Evolutionary conservation across 1,140 invertebrate species (phyloP).

Genomic region (Leucophenga varia): DNA sequence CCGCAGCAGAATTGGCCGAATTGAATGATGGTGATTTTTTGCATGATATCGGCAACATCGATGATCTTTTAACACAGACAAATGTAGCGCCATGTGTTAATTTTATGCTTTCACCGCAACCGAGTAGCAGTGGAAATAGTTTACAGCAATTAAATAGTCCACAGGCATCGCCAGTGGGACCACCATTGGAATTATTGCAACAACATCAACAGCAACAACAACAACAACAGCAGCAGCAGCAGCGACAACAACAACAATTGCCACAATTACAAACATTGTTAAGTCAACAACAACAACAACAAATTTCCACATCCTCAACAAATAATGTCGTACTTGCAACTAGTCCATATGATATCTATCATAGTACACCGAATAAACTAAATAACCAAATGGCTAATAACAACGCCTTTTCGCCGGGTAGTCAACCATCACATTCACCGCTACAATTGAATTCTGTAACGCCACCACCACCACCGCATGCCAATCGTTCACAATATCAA

Average conservation of each 20-base stretch:
- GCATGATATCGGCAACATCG: constrained; percentile 77
- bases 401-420: constrained; percentile 58
- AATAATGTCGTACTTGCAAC: no score
- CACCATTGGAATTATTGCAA: constrained; percentile 55
- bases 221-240: constrained; percentile 25
- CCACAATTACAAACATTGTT: constrained; percentile 30
- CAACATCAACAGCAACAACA: constrained; percentile 42
- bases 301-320: no score
- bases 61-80: constrained; percentile 71
- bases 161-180: constrained; percentile 47
- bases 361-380: constrained; percentile 56
- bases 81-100: constrained; percentile 52
- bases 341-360: constrained; percentile 57
- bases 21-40: constrained; percentile 79
- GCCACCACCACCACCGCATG: constrained; percentile 57
- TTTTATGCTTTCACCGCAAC: constrained; percentile 53
- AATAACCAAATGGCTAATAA: no score
- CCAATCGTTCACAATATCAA: constrained; percentile 63
- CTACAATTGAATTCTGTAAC: constrained; percentile 30
- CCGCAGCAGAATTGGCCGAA: constrained; percentile 84
- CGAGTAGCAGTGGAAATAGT: constrained; percentile 9
- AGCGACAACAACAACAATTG: constrained; percentile 17
- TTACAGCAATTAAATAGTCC: constrained; percentile 16
- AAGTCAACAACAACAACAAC: constrained; percentile 34
- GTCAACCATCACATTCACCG: constrained; percentile 55